Evolutionary conservation across 2,888 invertebrate genomes (phyloP), one percentile per base, ranked within the genome.

Genomic region (Maniola hyperantus): DNA sequence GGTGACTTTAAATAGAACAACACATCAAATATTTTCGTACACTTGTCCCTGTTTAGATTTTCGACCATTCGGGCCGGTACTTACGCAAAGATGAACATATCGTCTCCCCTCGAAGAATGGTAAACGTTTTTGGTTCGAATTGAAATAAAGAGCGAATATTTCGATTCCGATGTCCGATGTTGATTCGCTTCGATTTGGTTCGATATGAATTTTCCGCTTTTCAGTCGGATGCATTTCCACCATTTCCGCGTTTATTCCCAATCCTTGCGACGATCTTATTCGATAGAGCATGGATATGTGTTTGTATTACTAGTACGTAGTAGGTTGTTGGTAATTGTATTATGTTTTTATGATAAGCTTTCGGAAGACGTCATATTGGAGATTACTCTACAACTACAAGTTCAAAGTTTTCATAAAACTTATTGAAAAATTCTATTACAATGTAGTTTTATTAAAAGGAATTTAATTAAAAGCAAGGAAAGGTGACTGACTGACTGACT

Each of bases 191-290:
- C 70, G 58, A 62, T 62, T 67, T 50, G 6, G 61, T 66, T 67
- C 65, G 68, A 71, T 68, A 67, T 63, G 67, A 66, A 70, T 70
- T 69, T 70, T 61, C 69, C 64, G 62, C 65, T 72, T 65, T 72
- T 68, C 71, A 67, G 68, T 65, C 64, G 63, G 57, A 59, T 64
- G 65, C 68, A 66, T 71, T 72, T 69, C 64, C 60, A 50, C 54
- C 58, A 64, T 59, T 67, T 65, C 54, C 20, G 46, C 20, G 39
- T 64, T 66, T 59, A 64, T 65, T 53, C 60, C 39, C 58, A 65
- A 65, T 60, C 58, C 42, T 13, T 6, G 36, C 26, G 50, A 34
- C 53, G 65, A 70, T 63, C 51, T 64, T 42, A 39, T 67, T 18
- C 50, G 69, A 64, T 65, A 42, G 15, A 20, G 57, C 15, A 55